Percentiles rank a stretch among this genome's conserved stretches.
These are phyloP conservation scores for Eulimnadia texana DNA, from an alignment of 1,140 invertebrate species.

Conservation along the genomic window DNA sequence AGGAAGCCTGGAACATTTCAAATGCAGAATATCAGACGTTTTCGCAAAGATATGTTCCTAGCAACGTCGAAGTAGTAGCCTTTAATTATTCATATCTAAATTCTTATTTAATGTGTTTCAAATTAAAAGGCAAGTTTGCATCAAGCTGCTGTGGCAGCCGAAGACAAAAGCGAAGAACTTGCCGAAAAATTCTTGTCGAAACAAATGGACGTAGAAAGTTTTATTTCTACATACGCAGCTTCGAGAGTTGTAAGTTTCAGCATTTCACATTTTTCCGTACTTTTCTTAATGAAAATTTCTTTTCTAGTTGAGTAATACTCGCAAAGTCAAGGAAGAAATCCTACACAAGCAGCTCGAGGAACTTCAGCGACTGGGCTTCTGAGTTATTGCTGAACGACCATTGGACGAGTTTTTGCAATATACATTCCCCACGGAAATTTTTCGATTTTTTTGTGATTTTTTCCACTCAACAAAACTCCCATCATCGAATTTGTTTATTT, in stretches of 20 bases:
- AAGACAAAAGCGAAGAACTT: conserved; percentile 54
- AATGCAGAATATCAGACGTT: conserved; percentile 50
- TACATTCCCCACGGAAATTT: too few relatives aligned
- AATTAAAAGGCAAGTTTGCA: conserved; percentile 34
- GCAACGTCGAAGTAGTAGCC: conserved; percentile 52
- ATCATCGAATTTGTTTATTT: too few relatives aligned
- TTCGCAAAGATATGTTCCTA: conserved; percentile 52
- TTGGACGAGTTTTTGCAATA: background rate
- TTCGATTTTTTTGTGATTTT: too few relatives aligned
- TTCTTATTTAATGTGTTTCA: conserved; percentile 5
- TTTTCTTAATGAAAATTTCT: background rate
- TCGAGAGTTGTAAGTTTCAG: conserved; percentile 31
- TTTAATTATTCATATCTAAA: conserved; percentile 24
- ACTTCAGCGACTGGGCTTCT: conserved; percentile 45
- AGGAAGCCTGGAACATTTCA: conserved; percentile 49
- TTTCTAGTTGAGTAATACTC: conserved; percentile 41
- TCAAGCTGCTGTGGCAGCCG: conserved; percentile 45
- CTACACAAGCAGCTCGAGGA: conserved; percentile 53
- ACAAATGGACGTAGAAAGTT: conserved; percentile 55
- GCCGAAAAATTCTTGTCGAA: conserved; percentile 57
- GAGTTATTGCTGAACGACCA: conserved; percentile 20
- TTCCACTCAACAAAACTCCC: too few relatives aligned
- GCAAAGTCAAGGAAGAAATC: conserved; percentile 60
- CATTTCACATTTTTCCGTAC: background rate
- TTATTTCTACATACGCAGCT: conserved; percentile 50